Percentiles rank a stretch among this genome's conserved stretches.
Conservation (phyloP, 2,888 invertebrate species). For the Lasioglossum malachurum region DNA sequence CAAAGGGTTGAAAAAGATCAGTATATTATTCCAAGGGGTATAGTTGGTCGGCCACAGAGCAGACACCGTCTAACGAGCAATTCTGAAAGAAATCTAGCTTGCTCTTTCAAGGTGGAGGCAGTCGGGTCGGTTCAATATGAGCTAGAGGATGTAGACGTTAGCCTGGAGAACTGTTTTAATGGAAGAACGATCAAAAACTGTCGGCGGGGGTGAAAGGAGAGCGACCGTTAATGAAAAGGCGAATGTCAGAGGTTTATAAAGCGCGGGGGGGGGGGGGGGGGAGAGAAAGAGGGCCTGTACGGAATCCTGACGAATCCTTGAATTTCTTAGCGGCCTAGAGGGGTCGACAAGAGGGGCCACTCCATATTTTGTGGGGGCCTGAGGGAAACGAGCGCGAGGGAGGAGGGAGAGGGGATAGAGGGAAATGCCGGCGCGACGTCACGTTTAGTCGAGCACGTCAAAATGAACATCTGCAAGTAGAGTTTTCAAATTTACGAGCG, state of each 20-base stretch:
- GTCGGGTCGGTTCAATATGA: conserved; percentile 25
- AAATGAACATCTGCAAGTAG: conserved; percentile 74
- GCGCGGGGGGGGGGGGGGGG: background rate
- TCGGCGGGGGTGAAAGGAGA: background rate
- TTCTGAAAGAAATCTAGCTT: conserved; percentile 7
- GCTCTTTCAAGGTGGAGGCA: conserved; percentile 1
- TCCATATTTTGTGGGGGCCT: conserved; percentile 48
- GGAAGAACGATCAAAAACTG: conserved; percentile 64
- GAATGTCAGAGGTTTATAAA: conserved; percentile 55
- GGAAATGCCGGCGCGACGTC: conserved; percentile 65
- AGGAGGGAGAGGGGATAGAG: background rate
- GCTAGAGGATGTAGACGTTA: conserved; percentile 25
- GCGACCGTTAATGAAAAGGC: conserved; percentile 58
- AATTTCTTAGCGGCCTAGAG: conserved; percentile 61
- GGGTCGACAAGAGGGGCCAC: conserved; percentile 50
- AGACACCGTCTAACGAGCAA: conserved; percentile 31
- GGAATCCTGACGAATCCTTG: conserved; percentile 55
- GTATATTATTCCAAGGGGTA: background rate
- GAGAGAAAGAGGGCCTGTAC: background rate
- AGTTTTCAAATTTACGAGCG: conserved; percentile 74
- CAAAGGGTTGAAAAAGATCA: background rate
- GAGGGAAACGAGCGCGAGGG: background rate
- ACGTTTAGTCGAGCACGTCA: conserved; percentile 72
- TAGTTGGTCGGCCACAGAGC: background rate
- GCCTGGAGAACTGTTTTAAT: conserved; percentile 58